Evolutionary conservation across 1,140 invertebrate species (phyloP).

Genomic region (Euwallacea fornicatus): DNA sequence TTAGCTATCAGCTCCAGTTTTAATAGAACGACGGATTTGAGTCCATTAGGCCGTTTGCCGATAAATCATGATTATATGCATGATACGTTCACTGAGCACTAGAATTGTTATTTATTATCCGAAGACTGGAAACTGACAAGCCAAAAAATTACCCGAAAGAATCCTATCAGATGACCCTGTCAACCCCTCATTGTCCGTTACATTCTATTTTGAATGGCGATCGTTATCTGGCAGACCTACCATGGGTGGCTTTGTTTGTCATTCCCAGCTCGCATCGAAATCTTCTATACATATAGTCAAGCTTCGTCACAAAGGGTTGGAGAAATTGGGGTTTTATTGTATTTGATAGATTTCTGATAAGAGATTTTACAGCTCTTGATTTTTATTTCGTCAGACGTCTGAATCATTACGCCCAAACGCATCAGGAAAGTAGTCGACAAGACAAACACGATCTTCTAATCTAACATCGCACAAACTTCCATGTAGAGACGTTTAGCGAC

Average conservation of each 20-base stretch:
- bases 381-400: neutral
- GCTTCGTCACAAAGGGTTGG: neutral
- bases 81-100: neutral
- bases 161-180: constrained; percentile 20
- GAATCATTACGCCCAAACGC: neutral
- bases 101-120: neutral
- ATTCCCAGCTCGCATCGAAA: neutral
- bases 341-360: neutral
- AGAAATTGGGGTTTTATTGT: neutral
- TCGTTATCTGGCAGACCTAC: constrained; percentile 10
- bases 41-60: neutral
- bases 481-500: constrained; percentile 6
- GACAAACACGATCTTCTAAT: constrained; percentile 1
- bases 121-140: constrained; percentile 11
- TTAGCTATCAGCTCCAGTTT: neutral
- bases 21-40: neutral
- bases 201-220: constrained; percentile 8
- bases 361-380: neutral
- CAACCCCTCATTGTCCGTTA: constrained; percentile 18
- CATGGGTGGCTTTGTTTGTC: constrained; percentile 3
- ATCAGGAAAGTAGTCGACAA: constrained; percentile 1
- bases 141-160: constrained; percentile 22
- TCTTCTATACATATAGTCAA: neutral
- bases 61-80: constrained; percentile 3
- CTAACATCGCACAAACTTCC: constrained; percentile 1